Conservation (phyloP, 2,113 vertebrate species). For the Piprites chloris region DNA sequence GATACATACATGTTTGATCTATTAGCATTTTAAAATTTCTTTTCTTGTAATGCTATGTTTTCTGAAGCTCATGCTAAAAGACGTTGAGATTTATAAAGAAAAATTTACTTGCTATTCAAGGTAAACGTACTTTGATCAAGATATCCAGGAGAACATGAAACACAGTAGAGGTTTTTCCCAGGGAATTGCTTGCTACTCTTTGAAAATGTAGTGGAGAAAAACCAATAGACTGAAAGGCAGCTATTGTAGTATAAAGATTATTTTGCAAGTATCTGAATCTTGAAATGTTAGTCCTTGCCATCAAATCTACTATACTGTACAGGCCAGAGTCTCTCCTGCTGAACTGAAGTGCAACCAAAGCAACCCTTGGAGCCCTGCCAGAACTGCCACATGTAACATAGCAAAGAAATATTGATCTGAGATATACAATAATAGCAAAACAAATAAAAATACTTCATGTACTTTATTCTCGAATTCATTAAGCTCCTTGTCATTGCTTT, state of each 20-base stretch:
- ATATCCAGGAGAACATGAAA: not conserved
- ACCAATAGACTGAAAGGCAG: not conserved
- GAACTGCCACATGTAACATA: not conserved
- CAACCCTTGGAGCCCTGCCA: not conserved
- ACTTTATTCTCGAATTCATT: not conserved
- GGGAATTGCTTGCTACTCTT: not conserved
- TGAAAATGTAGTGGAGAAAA: not conserved
- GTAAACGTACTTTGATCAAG: not conserved
- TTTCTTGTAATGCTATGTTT: not conserved
- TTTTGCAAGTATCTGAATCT: not conserved
- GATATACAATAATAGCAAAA: not conserved
- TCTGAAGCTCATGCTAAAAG: not conserved
- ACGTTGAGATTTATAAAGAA: not conserved
- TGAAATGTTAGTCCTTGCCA: not conserved
- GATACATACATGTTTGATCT: not conserved
- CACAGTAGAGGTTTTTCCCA: not conserved
- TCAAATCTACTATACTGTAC: not conserved
- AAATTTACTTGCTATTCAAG: not conserved
- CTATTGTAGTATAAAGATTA: not conserved
- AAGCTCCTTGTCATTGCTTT: not conserved
- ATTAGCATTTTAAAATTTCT: not conserved
- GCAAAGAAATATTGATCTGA: not conserved
- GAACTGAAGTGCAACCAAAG: not conserved
- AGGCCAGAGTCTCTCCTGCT: not conserved
- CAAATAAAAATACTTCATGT: not conserved